Evolutionary conservation across 2,797 vertebrate species (phyloP).

Genomic region (Karalla daura): DNA sequence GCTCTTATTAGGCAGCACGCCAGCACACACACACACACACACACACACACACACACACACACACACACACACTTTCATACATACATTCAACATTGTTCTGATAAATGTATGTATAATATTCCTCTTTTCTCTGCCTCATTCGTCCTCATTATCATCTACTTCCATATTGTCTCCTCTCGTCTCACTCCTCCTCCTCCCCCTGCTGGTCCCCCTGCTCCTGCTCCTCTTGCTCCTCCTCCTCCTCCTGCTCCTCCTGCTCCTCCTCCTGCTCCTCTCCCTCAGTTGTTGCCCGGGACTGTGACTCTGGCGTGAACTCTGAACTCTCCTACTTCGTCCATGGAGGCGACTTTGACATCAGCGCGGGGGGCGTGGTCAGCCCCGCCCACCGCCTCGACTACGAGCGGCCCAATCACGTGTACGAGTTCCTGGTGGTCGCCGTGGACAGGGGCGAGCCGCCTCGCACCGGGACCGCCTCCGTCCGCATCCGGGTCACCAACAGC

Average conservation of each 20-base stretch:
- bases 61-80: constrained; percentile 13
- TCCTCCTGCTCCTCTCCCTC: background rate
- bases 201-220: too few species aligned
- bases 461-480: constrained; percentile 89
- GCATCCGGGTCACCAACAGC: constrained; percentile 86
- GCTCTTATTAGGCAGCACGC: constrained; percentile 61
- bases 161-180: background rate
- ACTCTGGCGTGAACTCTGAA: constrained; percentile 88
- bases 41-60: constrained; percentile 1
- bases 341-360: constrained; percentile 87
- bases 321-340: constrained; percentile 88
- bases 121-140: background rate
- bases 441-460: constrained; percentile 87
- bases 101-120: constrained; percentile 9
- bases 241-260: too few species aligned
- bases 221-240: background rate
- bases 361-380: constrained; percentile 86
- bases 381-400: constrained; percentile 88
- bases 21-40: constrained; percentile 26
- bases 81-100: constrained; percentile 15
- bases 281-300: constrained; percentile 90
- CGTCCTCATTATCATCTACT: background rate
- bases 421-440: constrained; percentile 90
- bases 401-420: constrained; percentile 89
- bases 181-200: too few species aligned